Evolutionary conservation across 2,113 vertebrate species (phyloP).

Genomic region (Odocoileus virginianus): DNA sequence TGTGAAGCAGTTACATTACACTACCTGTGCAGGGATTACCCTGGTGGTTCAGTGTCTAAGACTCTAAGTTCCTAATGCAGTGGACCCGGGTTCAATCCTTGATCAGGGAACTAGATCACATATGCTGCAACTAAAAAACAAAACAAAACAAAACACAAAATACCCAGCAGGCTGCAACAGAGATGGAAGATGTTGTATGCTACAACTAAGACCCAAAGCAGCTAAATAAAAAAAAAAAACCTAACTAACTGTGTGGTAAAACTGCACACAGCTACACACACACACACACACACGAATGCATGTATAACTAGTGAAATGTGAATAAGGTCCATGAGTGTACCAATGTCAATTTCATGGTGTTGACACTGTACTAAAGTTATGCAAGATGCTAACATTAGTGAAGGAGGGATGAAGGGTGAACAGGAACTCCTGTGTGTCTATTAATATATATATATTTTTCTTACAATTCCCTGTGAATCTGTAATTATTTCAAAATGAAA

Average conservation of each 20-base stretch:
- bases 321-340: neutral
- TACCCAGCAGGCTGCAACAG: neutral
- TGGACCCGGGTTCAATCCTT: neutral
- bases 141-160: neutral
- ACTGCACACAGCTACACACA: neutral
- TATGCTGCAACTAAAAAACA: neutral
- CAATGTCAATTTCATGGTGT: neutral
- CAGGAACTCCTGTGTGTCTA: neutral
- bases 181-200: neutral
- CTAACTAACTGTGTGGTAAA: constrained; percentile 22
- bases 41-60: neutral
- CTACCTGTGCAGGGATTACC: neutral
- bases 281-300: neutral
- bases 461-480: neutral
- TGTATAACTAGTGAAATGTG: neutral
- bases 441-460: neutral
- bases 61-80: neutral
- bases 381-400: neutral
- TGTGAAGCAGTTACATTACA: neutral
- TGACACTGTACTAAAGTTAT: neutral
- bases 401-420: neutral
- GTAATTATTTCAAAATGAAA: constrained; percentile 35
- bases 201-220: neutral
- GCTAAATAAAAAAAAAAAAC: neutral
- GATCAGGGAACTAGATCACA: neutral